Percentiles rank a stretch among this genome's conserved stretches.
These are phyloP conservation scores for Platycnemis pennipes DNA, from an alignment of 2,888 invertebrate genomes.

Conservation along the genomic window DNA sequence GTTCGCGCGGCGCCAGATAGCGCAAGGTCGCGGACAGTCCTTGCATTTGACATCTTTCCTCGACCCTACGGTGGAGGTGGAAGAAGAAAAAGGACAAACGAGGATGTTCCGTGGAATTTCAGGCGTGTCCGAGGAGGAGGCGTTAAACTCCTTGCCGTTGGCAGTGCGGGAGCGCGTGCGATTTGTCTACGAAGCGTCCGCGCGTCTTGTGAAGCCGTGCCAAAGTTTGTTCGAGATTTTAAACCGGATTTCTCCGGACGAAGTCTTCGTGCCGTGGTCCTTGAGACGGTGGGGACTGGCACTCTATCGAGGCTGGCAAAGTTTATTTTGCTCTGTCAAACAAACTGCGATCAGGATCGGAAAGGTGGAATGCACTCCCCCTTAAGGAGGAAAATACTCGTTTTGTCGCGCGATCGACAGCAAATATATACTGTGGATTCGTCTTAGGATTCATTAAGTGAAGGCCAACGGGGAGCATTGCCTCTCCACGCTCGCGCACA, in stretches of 20 bases:
- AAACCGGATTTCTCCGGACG: not conserved
- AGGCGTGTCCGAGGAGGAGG: not conserved
- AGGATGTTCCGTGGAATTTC: not conserved
- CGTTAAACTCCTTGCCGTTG: not conserved
- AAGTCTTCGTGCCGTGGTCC: not conserved
- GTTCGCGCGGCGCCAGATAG: constrained; percentile 21
- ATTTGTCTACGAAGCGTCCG: not conserved
- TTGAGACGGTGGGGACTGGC: not conserved
- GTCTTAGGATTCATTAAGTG: too few relatives aligned
- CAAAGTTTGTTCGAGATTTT: not conserved
- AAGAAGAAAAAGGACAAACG: not conserved
- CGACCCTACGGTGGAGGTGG: not conserved
- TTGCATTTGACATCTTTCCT: not conserved
- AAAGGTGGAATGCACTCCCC: too few relatives aligned
- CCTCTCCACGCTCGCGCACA: too few relatives aligned
- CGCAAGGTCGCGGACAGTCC: not conserved
- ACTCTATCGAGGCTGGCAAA: not conserved
- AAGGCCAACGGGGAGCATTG: too few relatives aligned
- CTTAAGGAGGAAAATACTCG: too few relatives aligned
- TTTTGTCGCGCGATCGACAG: too few relatives aligned
- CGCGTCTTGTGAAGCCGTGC: not conserved
- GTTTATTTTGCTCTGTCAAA: too few relatives aligned
- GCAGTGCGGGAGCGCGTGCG: not conserved
- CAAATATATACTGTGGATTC: too few relatives aligned
- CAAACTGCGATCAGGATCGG: too few relatives aligned